phyloP scores from a whole-genome alignment of 2,888 invertebrate species.

The Adineta ricciae region DNA sequence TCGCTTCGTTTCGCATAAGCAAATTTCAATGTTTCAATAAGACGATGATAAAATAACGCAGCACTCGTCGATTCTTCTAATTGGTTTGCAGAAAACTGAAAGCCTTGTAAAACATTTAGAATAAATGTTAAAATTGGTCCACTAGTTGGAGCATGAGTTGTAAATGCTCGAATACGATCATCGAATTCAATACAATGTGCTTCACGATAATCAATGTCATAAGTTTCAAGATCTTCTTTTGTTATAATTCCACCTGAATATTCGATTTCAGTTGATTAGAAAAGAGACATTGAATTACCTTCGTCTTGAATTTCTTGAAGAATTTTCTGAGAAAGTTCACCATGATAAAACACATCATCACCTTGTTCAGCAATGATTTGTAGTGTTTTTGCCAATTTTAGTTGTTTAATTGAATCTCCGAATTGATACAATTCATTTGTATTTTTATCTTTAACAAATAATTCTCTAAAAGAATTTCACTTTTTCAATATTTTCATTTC shows the following conservation, averaged over 20 bases:
- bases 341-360: conserved; percentile 65
- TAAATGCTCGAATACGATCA: conserved; percentile 12
- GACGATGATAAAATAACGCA: conserved; percentile 63
- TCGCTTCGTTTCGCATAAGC: conserved; percentile 74
- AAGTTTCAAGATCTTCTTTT: conserved; percentile 41
- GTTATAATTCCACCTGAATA: conserved; percentile 41
- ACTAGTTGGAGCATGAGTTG: conserved; percentile 21
- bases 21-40: conserved; percentile 79
- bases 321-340: conserved; percentile 60
- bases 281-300: too few relatives aligned
- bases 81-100: background rate
- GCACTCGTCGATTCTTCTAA: background rate
- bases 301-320: conserved; percentile 58
- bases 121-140: conserved; percentile 31
- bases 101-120: conserved; percentile 23
- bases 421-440: conserved; percentile 52
- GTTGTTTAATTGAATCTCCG: conserved; percentile 61
- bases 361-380: conserved; percentile 61
- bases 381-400: conserved; percentile 63
- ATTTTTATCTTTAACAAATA: conserved; percentile 39
- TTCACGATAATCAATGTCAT: conserved; percentile 6
- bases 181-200: background rate
- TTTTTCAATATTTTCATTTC: background rate
- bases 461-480: conserved; percentile 5
- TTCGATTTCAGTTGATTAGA: too few relatives aligned